Conservation (phyloP, 2,888 invertebrate species). For the Odontocolon sp. region DNA sequence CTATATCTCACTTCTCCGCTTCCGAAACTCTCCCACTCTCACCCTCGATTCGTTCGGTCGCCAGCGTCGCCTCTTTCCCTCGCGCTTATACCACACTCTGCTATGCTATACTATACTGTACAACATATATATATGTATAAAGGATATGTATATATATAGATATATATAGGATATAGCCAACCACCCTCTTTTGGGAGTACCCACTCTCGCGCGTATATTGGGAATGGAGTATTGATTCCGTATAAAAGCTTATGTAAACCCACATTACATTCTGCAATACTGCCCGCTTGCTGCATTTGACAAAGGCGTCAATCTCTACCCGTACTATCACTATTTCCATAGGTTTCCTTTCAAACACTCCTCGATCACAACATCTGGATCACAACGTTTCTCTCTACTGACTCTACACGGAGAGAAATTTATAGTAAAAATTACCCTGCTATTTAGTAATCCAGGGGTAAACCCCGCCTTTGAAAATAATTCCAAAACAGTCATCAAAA, state of each 20-base stretch:
- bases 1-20: conserved; percentile 52
- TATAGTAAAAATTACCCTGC: too few relatives aligned
- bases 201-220: conserved; percentile 61
- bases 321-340: conserved; percentile 20
- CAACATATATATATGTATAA: too few relatives aligned
- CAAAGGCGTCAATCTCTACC: conserved; percentile 55
- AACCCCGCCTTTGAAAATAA: too few relatives aligned
- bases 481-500: too few relatives aligned
- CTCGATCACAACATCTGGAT: too few relatives aligned
- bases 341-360: neutral
- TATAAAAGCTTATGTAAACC: conserved; percentile 66
- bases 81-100: conserved; percentile 30
- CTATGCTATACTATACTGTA: neutral
- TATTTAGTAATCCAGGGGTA: too few relatives aligned
- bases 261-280: conserved; percentile 55
- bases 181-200: conserved; percentile 44
- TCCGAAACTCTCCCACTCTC: conserved; percentile 45
- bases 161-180: conserved; percentile 37
- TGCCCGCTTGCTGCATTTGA: conserved; percentile 47
- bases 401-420: too few relatives aligned
- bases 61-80: conserved; percentile 56
- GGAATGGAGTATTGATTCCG: conserved; percentile 64
- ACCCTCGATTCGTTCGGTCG: conserved; percentile 28
- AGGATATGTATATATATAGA: conserved; percentile 17
- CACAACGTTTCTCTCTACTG: too few relatives aligned